Base-by-base conservation (phyloP, 2,888 invertebrate species). In the Agrochola lychnidis region DNA sequence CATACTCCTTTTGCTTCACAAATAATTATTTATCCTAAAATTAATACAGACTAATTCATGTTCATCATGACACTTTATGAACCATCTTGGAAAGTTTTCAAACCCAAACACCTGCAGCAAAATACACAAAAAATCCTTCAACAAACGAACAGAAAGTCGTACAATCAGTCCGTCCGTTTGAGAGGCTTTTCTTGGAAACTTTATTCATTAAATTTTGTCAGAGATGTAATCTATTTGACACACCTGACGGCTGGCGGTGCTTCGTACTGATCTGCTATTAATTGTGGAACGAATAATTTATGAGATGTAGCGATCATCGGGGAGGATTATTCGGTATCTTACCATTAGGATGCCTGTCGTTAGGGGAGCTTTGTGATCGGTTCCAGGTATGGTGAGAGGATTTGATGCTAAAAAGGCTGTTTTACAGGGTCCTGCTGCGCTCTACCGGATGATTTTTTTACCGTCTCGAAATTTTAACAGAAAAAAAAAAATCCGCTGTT, bases 231-330 rank as follows among this genome's bases (percentile, higher is more conserved):
- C 92, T 91, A 91, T 92, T 90, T 82, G 86, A 87, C 89, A 89
- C 93, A 93, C 93, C 92, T 93, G 93, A 88, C 87, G 87, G 80
- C 87, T 76, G 87, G 82, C 84, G 89, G 88, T 89, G 85, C 85
- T 84, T 81, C 45, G 71, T 57, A 48, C 79, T 88, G 87, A 91
- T 90, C 90, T 82, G 87, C 89, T 91, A 92, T 92, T 91, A 91
- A 91, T 90, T 90, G 89, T 89, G 75, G 86, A 87, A 90, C 94
- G 93, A 94, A 94, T 95, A 93, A 94, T 95, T 94, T 91, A 95
- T 94, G 91, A 94, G 93, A 90, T 91, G 89, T 91, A 90, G 89
- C 91, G 91, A 89, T 92, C 91, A 94, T 93, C 91, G 90, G 87
- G 79, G 79, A 63, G 91, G 93, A 93, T 94, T 94, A 94, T 94